Evolutionary conservation across 2,113 vertebrate genomes (phyloP).

Genomic region (Tinamus guttatus): DNA sequence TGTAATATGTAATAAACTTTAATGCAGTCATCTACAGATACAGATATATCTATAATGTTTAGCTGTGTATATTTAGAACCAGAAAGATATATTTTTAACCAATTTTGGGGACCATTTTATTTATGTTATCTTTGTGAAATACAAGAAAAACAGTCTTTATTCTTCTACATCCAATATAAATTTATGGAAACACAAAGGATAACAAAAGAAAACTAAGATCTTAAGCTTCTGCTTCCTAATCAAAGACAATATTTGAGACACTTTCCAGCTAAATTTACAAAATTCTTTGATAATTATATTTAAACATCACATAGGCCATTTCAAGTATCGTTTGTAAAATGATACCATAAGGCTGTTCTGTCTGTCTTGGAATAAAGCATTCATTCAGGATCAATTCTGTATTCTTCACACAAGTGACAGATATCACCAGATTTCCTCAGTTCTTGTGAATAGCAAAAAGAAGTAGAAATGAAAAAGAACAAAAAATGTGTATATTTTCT

Average conservation of each 20-base stretch:
- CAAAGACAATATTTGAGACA: not conserved
- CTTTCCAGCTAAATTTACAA: not conserved
- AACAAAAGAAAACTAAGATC: not conserved
- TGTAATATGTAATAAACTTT: not conserved
- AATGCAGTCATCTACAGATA: not conserved
- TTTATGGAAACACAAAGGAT: not conserved
- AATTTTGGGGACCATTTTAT: not conserved
- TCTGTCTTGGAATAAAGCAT: not conserved
- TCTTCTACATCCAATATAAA: not conserved
- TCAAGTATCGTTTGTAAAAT: not conserved
- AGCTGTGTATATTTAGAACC: not conserved
- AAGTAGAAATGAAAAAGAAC: not conserved
- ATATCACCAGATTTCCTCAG: not conserved
- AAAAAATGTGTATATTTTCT: not conserved
- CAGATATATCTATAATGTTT: fast-evolving
- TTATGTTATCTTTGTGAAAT: not conserved
- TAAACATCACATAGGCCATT: not conserved
- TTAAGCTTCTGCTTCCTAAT: not conserved
- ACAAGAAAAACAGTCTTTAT: not conserved
- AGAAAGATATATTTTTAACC: not conserved
- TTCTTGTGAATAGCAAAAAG: not conserved
- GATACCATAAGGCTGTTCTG: not conserved
- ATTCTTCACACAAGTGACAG: not conserved
- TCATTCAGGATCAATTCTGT: not conserved
- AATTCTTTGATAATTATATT: not conserved